These are phyloP conservation scores for Apis dorsata DNA, from an alignment of 1,140 invertebrate genomes.

Conservation along the genomic window DNA sequence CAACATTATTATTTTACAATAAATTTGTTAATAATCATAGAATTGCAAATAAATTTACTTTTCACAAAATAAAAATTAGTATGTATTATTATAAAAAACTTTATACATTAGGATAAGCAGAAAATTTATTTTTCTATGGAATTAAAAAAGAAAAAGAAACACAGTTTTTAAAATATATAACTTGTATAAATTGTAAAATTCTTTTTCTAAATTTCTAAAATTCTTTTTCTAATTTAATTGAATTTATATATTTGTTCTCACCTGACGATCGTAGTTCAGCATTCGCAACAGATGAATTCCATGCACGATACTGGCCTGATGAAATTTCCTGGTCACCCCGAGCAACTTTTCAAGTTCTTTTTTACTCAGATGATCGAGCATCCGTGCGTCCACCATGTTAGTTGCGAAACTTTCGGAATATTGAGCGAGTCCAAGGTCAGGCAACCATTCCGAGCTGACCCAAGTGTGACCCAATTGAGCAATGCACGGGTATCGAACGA, in stretches of 20 bases:
- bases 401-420: conserved; percentile 93
- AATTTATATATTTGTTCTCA: conserved; percentile 72
- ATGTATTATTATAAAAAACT: too few species aligned
- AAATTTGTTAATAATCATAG: too few species aligned
- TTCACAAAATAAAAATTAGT: too few species aligned
- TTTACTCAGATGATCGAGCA: conserved; percentile 94
- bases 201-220: too few species aligned
- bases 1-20: too few species aligned
- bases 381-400: conserved; percentile 94
- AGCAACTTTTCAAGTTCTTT: conserved; percentile 96
- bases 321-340: conserved; percentile 93
- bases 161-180: neutral
- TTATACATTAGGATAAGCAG: too few species aligned
- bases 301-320: conserved; percentile 95
- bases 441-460: conserved; percentile 95
- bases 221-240: too few species aligned
- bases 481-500: conserved; percentile 92
- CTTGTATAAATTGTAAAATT: neutral
- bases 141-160: neutral
- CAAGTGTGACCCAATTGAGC: conserved; percentile 93
- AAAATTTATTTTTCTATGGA: neutral
- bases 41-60: too few species aligned
- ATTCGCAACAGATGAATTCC: conserved; percentile 94
- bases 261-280: conserved; percentile 95
- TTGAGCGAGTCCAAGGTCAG: conserved; percentile 92